A percentile compares a stretch with the other conserved stretches of the same genome.
Conservation (phyloP, 23 tunicate genomes). For the Ascidia mentula region DNA sequence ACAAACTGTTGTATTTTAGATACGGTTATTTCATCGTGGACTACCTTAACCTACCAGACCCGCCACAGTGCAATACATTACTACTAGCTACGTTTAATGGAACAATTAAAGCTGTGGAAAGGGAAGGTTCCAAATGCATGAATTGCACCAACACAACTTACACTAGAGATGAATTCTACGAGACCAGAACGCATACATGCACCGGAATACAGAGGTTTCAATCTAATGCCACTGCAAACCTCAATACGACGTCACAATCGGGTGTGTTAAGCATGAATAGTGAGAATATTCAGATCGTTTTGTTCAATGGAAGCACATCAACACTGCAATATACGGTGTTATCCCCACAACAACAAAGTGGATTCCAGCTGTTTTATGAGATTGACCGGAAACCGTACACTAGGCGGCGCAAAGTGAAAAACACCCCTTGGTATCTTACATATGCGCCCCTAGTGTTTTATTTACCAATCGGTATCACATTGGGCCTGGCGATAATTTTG, state of each 20-base stretch:
- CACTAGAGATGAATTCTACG: neutral
- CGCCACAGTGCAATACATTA: neutral
- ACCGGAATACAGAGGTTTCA: neutral
- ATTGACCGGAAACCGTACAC: neutral
- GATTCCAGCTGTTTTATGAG: neutral
- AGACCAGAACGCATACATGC: neutral
- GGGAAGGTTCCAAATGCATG: no score
- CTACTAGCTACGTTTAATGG: neutral
- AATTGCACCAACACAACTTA: neutral
- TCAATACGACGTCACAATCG: neutral
- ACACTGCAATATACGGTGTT: neutral
- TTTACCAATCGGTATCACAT: neutral
- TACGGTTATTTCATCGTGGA: conserved; percentile 1
- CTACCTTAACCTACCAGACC: neutral
- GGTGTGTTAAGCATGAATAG: neutral
- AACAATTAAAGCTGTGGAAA: neutral
- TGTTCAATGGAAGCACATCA: neutral
- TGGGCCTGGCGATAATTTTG: neutral
- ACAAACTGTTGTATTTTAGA: neutral
- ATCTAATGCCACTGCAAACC: neutral
- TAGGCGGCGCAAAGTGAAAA: conserved; percentile 1
- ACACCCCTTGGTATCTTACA: neutral
- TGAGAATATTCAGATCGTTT: neutral
- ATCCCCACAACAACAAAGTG: neutral
- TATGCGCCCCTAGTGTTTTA: conserved; percentile 2